Evolutionary conservation across 2,888 invertebrate species (phyloP), one percentile per base, ranked within the genome.

Genomic region (Zygogramma bicolorata): DNA sequence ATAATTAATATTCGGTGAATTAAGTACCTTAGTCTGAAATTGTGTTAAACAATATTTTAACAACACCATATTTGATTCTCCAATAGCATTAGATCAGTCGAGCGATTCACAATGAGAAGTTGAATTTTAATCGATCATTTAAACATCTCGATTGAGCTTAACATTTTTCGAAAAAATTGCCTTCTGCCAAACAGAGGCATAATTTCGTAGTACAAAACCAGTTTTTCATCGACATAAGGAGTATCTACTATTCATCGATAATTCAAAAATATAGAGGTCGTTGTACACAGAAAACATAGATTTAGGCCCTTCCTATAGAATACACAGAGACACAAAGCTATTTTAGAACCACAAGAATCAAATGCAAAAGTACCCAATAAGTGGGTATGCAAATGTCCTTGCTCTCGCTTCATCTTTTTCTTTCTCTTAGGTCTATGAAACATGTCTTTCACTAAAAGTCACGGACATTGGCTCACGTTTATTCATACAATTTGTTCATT

Each of bases 1-100:
- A 79, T 38, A 18, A 46, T 18, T 46, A 7, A 46, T 18, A 18
- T 20, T 18, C 18, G 20, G 22, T 61, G 13, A 38, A 38, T 76
- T 84, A 85, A 84, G 84, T 83, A 84, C 85, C 83, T 81, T 83
- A 83, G 81, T 80, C 78, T 80, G 80, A 76, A 78, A 73, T 71
- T 71, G 71, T 73, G 74, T n/a, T 65, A 61, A 49, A 68, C 73
- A 66, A 53, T 71, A 69, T 73, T 71, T 57, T 71, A 71, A 73
- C 61, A 68, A 75, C 71, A 75, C 73, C 73, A 73, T 66, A 66
- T 73, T 75, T 65, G 75, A 68, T 49, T n/a, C 68, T 71, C 29
- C 66, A 65, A 68, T 40, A 34, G 13, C 34, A 46, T 46, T 20
- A 46, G 7, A 46, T 46, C 10, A 0, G 42, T 46, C 18, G 18